A percentile compares a stretch with the other conserved stretches of the same genome.
Conservation (phyloP, 2,797 vertebrate genomes). For the Novumbra hubbsi region DNA sequence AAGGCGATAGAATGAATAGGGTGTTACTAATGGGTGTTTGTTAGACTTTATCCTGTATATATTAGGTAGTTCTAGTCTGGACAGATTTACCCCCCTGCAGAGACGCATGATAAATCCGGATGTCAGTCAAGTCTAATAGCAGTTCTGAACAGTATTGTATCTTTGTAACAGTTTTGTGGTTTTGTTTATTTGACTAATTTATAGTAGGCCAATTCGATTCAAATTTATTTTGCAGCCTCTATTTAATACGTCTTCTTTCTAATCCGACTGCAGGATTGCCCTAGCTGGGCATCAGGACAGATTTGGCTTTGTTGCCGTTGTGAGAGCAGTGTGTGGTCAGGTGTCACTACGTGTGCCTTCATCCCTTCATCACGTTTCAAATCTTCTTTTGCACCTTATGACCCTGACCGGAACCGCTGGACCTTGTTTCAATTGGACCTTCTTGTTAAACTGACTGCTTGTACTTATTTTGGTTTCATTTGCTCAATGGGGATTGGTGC, state of each 20-base stretch:
- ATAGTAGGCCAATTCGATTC: background rate
- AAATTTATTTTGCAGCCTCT: background rate
- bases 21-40: background rate
- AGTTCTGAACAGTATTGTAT: background rate
- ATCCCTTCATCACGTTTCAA: background rate
- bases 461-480: constrained; percentile 14
- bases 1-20: background rate
- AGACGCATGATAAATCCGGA: too few relatives aligned
- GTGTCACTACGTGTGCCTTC: background rate
- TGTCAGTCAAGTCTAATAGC: background rate
- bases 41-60: background rate
- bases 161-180: background rate
- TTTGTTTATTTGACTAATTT: background rate
- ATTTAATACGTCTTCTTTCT: background rate
- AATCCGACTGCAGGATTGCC: background rate
- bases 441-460: background rate
- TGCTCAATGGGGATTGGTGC: constrained; percentile 1
- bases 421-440: background rate
- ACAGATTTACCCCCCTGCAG: too few relatives aligned
- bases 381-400: background rate
- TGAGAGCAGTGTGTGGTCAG: background rate
- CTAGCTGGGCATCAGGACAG: background rate
- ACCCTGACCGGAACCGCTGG: background rate
- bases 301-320: background rate
- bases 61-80: background rate